Percentiles rank a stretch among this genome's conserved stretches.
These are phyloP conservation scores for Aramus guarauna DNA, from an alignment of 2,113 vertebrate species.

Conservation along the genomic window DNA sequence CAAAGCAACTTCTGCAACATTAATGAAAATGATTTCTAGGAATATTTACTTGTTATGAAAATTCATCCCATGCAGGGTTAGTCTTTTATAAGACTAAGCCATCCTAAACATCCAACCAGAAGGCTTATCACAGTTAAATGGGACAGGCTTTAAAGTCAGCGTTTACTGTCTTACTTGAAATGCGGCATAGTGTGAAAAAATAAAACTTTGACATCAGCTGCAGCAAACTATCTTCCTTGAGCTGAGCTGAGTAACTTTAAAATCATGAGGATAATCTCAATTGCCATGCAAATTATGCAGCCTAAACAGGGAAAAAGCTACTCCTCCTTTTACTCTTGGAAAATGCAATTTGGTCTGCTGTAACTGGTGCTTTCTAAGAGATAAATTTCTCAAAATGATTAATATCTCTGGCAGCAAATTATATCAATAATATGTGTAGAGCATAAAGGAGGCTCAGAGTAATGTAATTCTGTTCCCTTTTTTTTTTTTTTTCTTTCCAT, in stretches of 20 bases:
- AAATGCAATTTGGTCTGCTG: constrained; percentile 32
- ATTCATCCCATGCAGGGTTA: background rate
- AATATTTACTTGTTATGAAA: background rate
- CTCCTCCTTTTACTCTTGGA: constrained; percentile 24
- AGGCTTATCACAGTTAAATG: background rate
- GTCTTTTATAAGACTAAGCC: background rate
- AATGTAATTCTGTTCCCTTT: constrained; percentile 17
- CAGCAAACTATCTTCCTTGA: background rate
- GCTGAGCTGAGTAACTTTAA: background rate
- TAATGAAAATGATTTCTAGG: background rate
- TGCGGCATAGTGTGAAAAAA: background rate
- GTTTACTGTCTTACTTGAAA: background rate
- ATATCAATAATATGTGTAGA: background rate
- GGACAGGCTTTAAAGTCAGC: background rate
- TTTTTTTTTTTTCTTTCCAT: background rate
- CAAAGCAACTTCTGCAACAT: background rate
- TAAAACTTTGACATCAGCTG: background rate
- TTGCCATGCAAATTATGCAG: constrained; percentile 49
- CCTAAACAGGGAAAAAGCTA: constrained; percentile 9
- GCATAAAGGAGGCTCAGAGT: background rate
- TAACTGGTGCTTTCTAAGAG: constrained; percentile 3
- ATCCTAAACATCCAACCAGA: background rate
- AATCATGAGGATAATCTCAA: constrained; percentile 28
- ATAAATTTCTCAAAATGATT: constrained; percentile 49
- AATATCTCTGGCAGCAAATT: constrained; percentile 45